Base-by-base conservation (phyloP, 2,797 vertebrate species). In the Calcarius lapponicus region DNA sequence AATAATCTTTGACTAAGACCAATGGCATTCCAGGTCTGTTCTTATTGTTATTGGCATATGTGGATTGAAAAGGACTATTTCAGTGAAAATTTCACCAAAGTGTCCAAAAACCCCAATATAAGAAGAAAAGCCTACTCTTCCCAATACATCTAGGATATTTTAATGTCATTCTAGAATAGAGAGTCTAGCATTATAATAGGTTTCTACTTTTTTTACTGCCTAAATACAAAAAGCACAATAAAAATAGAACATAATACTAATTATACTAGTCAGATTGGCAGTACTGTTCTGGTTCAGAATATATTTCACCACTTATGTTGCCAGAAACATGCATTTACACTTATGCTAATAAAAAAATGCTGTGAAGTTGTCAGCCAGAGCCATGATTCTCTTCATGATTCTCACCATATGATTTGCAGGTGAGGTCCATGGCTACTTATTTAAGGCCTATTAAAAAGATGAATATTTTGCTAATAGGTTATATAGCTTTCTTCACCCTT, bases 101-200 rank as follows among this genome's bases (percentile, higher is more conserved):
- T 38, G 19, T 72, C 16, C 34, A 73, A 56, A 70, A 4, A 0
- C 1, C 26, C 8, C 21, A 36, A 16, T 31, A 60, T 1, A 72
- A 61, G 22, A 5, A 45, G 67, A 86, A 60, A 7, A 36, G 11
- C 5, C 13, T 60, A 19, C 10, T n/a, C 11, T 20, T 92, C 12
- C 45, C 28, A 16, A 10, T 72, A 28, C 25, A 64, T 48, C 22
- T 48, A 29, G 36, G 19, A 8, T 53, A 71, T 43, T 62, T 64
- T 42, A 26, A 60, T 75, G 18, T 83, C 24, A 29, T 70, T 80
- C 20, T 81, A 57, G 58, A 88, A 32, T 29, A 24, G 9, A 5
- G 7, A 43, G 4, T 57, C 20, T 53, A 51, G 28, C 45, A 40
- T 26, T n/a, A 11, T 57, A 32, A 4, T 21, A 42, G 36, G 10